phyloP scores from a whole-genome alignment of 2,797 vertebrate genomes.

The Pyrocephalus nanus region DNA sequence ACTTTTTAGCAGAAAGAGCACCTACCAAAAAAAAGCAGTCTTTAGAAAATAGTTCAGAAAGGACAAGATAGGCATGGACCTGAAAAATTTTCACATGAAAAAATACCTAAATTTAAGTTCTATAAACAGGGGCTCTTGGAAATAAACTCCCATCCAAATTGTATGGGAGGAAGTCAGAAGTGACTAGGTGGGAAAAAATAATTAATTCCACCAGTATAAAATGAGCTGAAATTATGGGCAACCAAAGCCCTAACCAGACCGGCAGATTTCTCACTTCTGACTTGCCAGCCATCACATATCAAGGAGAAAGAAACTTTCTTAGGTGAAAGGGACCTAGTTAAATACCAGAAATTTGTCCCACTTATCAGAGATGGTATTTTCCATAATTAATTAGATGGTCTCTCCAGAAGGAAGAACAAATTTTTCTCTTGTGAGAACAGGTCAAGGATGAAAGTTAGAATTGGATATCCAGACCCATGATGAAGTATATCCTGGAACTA shows the following conservation, averaged over 20 bases:
- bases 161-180: background rate
- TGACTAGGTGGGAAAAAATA: background rate
- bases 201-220: background rate
- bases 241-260: background rate
- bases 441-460: constrained; percentile 11
- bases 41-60: background rate
- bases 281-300: background rate
- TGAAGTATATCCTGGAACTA: background rate
- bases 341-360: background rate
- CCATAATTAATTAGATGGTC: background rate
- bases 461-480: background rate
- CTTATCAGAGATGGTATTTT: background rate
- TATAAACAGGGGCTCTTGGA: background rate
- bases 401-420: background rate
- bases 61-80: background rate
- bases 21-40: background rate
- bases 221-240: background rate
- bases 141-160: background rate
- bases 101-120: background rate
- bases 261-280: background rate
- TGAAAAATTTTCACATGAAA: background rate
- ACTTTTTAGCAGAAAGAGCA: background rate
- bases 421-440: background rate
- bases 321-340: background rate
- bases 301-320: background rate